Evolutionary conservation across 2,888 invertebrate species (phyloP), one percentile per base, ranked within the genome.

Genomic region (Diabrotica balteata): DNA sequence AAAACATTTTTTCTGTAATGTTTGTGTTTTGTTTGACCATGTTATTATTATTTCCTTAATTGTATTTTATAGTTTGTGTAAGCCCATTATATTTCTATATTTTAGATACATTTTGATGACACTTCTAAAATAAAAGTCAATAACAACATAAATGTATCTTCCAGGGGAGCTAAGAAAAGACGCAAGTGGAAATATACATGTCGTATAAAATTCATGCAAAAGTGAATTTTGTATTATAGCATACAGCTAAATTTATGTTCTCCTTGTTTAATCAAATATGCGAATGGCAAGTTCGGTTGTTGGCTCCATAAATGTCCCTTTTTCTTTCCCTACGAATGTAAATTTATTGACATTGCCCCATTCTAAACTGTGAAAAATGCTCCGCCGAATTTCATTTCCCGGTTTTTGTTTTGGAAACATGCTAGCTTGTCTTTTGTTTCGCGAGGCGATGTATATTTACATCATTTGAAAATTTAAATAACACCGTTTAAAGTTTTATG

Each of bases 261-360:
- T 67, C 49, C 67, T 67, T 67, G 59, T 67, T 63, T 63, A 63
- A 63, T 67, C 67, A 67, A 67, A 67, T 63, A 67, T 62, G 63
- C 59, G 67, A 63, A 67, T 53, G 54, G 59, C 49, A 42, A 62
- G 54, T 59, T 54, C 54, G 59, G 32, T 55, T 63, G 59, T 52
- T 63, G 54, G 67, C 63, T 61, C 62, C 50, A 67, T 63, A 67
- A 67, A 67, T 59, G 63, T 67, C 59, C 59, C 51, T 63, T 59
- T 67, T 62, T 52, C 63, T 44, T 51, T 57, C 45, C 54, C 67
- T n/a, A 59, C 58, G 51, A 59, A 67, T 63, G 63, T 63, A 63
- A 67, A 67, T 67, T 67, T 67, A 67, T 67, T 47, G 63, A 63
- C 63, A 63, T 61, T 55, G 61, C 50, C 54, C 59, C 47, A 55